These are phyloP conservation scores for Oxycera nigricornis DNA, from an alignment of 2,888 invertebrate species.

Conservation along the genomic window DNA sequence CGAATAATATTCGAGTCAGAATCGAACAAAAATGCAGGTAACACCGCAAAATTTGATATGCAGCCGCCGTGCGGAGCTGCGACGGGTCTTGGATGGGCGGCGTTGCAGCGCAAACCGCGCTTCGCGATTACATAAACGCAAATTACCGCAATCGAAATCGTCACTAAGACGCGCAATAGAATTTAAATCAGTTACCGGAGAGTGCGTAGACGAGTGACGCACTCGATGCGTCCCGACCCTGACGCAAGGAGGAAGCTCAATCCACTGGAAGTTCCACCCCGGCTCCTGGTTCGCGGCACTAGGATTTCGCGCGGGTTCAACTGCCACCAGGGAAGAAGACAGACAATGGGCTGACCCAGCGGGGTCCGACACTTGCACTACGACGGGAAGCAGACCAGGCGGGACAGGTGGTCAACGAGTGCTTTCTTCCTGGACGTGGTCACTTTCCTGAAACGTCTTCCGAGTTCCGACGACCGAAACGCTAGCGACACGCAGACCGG, in stretches of 20 bases:
- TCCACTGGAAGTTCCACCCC: neutral
- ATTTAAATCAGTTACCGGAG: neutral
- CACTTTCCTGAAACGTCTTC: conserved; percentile 15
- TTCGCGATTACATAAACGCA: conserved; percentile 42
- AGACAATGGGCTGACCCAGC: neutral
- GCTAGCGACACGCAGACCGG: neutral
- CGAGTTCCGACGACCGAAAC: conserved; percentile 5
- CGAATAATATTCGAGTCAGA: neutral
- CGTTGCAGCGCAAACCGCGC: conserved; percentile 4
- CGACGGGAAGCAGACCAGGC: conserved; percentile 2
- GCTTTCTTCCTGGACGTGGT: neutral
- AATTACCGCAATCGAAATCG: conserved; percentile 42
- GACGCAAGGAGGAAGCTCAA: neutral
- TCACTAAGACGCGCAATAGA: conserved; percentile 34
- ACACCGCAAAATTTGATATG: conserved; percentile 33
- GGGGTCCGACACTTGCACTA: neutral
- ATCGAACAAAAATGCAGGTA: conserved; percentile 14
- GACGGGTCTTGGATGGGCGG: no score
- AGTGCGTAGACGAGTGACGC: neutral
- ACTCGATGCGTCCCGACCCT: neutral
- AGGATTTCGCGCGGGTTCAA: neutral
- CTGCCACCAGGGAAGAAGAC: neutral
- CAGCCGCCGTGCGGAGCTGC: conserved; percentile 3
- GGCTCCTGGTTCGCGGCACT: neutral
- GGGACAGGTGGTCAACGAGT: conserved; percentile 6